Base-by-base conservation (phyloP, 2,113 vertebrate genomes). In the Leucoraja erinaceus region DNA sequence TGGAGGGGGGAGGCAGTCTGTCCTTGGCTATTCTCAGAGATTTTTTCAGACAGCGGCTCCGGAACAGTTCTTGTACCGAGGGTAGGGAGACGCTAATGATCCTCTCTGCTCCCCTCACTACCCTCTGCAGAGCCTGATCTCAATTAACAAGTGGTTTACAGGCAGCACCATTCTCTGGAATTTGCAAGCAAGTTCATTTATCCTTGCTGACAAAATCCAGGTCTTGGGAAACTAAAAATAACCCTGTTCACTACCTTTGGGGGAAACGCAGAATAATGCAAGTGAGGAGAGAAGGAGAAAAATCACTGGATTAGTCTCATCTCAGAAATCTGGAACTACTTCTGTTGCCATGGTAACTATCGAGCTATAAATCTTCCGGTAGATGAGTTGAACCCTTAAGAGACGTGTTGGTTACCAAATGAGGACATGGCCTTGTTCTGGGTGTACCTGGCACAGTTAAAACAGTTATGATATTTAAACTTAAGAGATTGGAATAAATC, bases 181-280 rank as follows among this genome's bases (percentile, higher is more conserved):
- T 11, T 1, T 74, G 68, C 68, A 91, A 20, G 33, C 31, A 14
- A 22, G 31, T 33, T 91, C 25, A 91, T 91, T 74, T 74, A 91
- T 91, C 90, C 22, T 72, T 72, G 38, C 33, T 72, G 90, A 91
- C 90, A 91, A 72, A 72, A 91, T 72, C 72, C 68, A 91, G 90
- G 68, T 72, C 90, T 91, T 54, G 90, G 68, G 68, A 70, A 91
- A 91, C 90, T 91, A 91, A 72, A 91, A 91, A 91, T 91, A 91
- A 20, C 66, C 14, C 20, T 25, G 38, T 5, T 91, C 68, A 61
- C 59, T 63, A 63, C 28, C 90, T 91, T 54, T 74, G 33, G 90
- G 68, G 90, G 72, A 16, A 12, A 20, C 25, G 68, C 88, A 91
- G 31, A 72, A 9, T 66, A 91, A 66, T n/a, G 47, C 90, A 47